phyloP scores from a whole-genome alignment of 2,113 vertebrate species.

The Eubucco bourcierii region DNA sequence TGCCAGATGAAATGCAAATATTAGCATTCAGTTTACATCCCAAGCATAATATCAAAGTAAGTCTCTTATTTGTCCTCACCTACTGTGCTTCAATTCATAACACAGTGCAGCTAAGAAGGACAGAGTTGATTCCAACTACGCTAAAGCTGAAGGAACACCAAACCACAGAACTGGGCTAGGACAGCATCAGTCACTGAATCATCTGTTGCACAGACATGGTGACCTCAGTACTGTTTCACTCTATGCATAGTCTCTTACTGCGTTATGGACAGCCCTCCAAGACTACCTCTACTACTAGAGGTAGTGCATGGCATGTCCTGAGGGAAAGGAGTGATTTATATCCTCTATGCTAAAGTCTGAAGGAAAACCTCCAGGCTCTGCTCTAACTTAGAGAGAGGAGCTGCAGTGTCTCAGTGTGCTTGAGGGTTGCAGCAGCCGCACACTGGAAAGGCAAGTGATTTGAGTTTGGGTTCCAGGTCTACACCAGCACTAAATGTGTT shows the following conservation, averaged over 20 bases:
- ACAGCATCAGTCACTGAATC: background rate
- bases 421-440: background rate
- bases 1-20: background rate
- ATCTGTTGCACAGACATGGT: background rate
- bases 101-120: background rate
- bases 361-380: background rate
- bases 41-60: background rate
- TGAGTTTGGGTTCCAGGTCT: background rate
- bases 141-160: background rate
- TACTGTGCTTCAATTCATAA: background rate
- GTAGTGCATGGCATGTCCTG: background rate
- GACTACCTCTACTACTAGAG: background rate
- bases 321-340: too few species aligned
- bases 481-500: background rate
- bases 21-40: background rate
- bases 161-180: background rate
- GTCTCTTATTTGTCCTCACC: background rate
- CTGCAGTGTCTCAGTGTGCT: background rate
- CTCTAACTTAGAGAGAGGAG: too few species aligned
- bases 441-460: background rate
- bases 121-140: background rate
- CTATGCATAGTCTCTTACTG: background rate
- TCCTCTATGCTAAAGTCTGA: background rate
- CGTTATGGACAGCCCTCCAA: background rate
- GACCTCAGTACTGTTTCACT: fast-evolving